Base-by-base conservation (phyloP, 2,113 vertebrate species). In the Chaetodon trifascialis region DNA sequence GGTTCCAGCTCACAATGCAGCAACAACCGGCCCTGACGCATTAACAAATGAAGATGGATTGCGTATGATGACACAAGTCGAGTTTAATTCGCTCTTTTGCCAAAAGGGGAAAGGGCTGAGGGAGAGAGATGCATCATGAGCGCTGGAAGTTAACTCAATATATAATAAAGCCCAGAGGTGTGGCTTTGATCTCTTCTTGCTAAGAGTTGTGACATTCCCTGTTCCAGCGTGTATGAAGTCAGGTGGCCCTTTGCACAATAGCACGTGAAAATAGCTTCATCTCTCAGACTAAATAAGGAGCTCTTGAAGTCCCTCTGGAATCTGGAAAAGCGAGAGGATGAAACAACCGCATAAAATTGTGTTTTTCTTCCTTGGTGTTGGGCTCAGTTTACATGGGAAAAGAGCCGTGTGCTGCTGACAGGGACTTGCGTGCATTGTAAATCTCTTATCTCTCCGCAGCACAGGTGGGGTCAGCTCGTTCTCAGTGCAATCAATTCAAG, bases 21-120 rank as follows among this genome's bases (percentile, higher is more conserved):
- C 46, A 59, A 76, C 88, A 62, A 86, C 67, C 3, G 60, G 74
- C 72, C 44, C 79, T 89, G 94, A 89, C 85, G 85, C 76, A 59
- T 74, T 71, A 15, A 46, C 86, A 92, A 92, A 94, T 95, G 87
- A 93, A 93, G 94, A 94, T 66, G 54, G 92, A 94, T 94, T 80
- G 87, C 67, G 44, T 76, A 85, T 85, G 86, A 91, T 85, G 85
- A 82, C 89, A 87, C 72, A 17, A 89, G 87, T 92, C 80, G 52
- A 30, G 59, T 90, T 90, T 88, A 86, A 90, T 88, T 85, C 23
- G 10, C 66, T 88, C 30, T 81, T 84, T 88, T 63, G 69, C 77
- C 83, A 80, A 72, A 82, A 91, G 79, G 65, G 34, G 51, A 77
- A 38, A 74, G 63, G 78, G 76, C 69, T 51, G 64, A 84, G 73